A percentile compares a stretch with the other conserved stretches of the same genome.
Evolutionary conservation across 2,797 vertebrate genomes (phyloP).

Genomic region (Cryptoblepharus egeriae): DNA sequence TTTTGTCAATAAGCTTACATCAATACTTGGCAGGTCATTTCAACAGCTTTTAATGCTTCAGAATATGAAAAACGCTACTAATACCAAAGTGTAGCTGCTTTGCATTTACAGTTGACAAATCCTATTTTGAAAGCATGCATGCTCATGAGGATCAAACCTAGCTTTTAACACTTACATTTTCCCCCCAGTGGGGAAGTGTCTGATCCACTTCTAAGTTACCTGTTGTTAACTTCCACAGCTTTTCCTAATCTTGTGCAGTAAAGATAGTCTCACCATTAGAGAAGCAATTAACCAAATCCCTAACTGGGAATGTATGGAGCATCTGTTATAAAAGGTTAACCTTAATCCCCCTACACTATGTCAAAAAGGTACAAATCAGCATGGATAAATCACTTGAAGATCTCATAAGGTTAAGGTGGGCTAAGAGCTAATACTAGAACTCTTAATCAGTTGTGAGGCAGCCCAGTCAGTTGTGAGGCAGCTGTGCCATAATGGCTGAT

Average conservation of each 20-base stretch:
- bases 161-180: conserved; percentile 72
- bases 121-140: conserved; percentile 72
- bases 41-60: conserved; percentile 69
- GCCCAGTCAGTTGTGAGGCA: too few relatives aligned
- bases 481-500: too few relatives aligned
- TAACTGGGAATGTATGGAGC: conserved; percentile 47
- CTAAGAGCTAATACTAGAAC: too few relatives aligned
- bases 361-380: conserved; percentile 64
- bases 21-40: conserved; percentile 73
- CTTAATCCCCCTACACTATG: conserved; percentile 68
- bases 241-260: conserved; percentile 67
- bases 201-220: conserved; percentile 75
- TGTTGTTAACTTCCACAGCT: conserved; percentile 72
- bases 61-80: conserved; percentile 69
- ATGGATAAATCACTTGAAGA: conserved; percentile 52
- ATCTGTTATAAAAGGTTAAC: conserved; percentile 74
- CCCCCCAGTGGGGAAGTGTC: conserved; percentile 55
- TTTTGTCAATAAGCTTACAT: conserved; percentile 75
- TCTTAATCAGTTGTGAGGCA: too few relatives aligned
- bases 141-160: conserved; percentile 70
- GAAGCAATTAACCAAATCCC: conserved; percentile 75
- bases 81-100: conserved; percentile 68
- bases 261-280: conserved; percentile 66
- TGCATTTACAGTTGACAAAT: conserved; percentile 75
- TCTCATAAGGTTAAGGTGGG: conserved; percentile 53